Evolutionary conservation across 2,797 vertebrate species (phyloP).

Genomic region (Phaenicophaeus curvirostris): DNA sequence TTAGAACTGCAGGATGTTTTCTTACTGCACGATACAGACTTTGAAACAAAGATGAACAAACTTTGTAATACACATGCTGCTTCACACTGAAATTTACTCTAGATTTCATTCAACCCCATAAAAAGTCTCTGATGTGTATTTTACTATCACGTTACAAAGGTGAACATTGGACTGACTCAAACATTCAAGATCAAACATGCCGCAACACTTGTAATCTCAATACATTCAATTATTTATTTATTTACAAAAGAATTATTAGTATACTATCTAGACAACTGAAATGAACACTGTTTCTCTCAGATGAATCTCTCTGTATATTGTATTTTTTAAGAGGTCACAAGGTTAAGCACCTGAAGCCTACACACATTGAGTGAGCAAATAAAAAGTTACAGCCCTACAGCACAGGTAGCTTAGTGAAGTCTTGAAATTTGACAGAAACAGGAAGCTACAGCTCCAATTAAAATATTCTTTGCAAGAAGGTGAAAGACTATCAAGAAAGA

Average conservation of each 20-base stretch:
- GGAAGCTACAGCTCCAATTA: background rate
- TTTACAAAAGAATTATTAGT: background rate
- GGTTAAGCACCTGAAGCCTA: background rate
- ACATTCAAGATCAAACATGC: background rate
- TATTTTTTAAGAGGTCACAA: background rate
- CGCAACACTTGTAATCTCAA: background rate
- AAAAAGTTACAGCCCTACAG: background rate
- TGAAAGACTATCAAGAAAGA: background rate
- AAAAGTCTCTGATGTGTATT: background rate
- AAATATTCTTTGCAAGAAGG: background rate
- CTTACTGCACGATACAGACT: background rate
- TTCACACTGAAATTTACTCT: background rate
- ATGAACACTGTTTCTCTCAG: background rate
- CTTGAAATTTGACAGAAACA: background rate
- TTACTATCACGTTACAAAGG: background rate
- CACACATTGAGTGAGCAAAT: background rate
- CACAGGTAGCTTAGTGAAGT: background rate
- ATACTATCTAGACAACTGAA: background rate
- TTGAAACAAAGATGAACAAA: background rate
- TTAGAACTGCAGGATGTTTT: background rate
- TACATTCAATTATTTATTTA: background rate
- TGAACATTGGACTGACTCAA: background rate
- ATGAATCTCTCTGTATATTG: background rate
- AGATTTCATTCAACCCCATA: background rate
- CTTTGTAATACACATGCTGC: background rate